Conservation (phyloP, 1,140 invertebrate species). For the Anthonomus grandis region DNA sequence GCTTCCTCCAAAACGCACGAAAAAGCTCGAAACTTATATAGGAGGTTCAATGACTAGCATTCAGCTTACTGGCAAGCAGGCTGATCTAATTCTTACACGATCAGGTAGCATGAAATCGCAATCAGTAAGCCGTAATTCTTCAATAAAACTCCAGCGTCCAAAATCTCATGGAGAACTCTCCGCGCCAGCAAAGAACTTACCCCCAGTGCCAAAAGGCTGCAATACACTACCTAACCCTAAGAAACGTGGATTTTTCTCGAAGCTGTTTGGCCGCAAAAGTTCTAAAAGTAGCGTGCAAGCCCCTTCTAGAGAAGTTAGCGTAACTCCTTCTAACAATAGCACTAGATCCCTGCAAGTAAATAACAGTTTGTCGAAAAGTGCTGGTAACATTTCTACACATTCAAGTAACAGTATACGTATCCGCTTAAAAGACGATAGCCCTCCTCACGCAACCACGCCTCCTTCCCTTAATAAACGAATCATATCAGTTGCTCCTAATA, state of each 20-base stretch:
- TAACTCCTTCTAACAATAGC: constrained; percentile 28
- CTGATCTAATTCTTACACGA: constrained; percentile 15
- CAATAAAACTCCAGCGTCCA: constrained; percentile 42
- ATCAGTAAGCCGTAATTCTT: constrained; percentile 31
- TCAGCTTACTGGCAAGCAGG: constrained; percentile 26
- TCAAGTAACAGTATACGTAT: constrained; percentile 55
- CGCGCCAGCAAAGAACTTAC: constrained; percentile 50
- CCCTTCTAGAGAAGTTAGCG: constrained; percentile 35
- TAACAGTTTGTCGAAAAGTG: constrained; percentile 28
- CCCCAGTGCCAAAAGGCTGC: constrained; percentile 47
- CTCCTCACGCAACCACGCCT: constrained; percentile 13
- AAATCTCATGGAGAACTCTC: constrained; percentile 49
- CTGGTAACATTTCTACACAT: constrained; percentile 34
- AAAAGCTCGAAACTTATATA: constrained; percentile 55
- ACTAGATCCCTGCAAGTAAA: constrained; percentile 27
- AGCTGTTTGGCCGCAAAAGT: constrained; percentile 53
- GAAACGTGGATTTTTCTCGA: constrained; percentile 64
- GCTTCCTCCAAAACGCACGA: constrained; percentile 71
- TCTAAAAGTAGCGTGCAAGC: constrained; percentile 31
- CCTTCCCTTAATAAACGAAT: not conserved
- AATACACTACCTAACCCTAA: constrained; percentile 53
- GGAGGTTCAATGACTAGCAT: constrained; percentile 29
- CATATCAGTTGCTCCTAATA: not conserved
- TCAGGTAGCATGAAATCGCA: constrained; percentile 23
- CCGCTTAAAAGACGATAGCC: constrained; percentile 56